Conservation (phyloP, 2,888 invertebrate species). For the Cheilosia vernalis region DNA sequence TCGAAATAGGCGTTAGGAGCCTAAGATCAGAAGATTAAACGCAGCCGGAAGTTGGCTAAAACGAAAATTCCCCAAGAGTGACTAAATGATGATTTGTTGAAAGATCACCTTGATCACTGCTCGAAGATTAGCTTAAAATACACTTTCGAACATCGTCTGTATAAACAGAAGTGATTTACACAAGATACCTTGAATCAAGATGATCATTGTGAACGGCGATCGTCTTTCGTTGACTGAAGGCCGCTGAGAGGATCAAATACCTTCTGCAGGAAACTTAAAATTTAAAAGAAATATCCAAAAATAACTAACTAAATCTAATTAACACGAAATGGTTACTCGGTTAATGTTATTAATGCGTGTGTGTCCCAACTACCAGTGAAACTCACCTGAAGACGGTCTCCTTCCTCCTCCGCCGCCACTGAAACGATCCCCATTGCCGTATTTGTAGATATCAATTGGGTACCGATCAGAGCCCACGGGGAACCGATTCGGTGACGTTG, state of each 20-base stretch:
- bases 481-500: slow-evolving; percentile 84
- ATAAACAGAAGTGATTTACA: too few species aligned
- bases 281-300: neutral
- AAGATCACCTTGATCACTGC: too few species aligned
- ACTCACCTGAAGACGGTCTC: slow-evolving; percentile 76
- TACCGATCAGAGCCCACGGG: slow-evolving; percentile 84
- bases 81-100: too few species aligned
- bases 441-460: slow-evolving; percentile 83
- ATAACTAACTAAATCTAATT: neutral
- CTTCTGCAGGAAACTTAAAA: neutral
- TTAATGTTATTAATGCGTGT: slow-evolving; percentile 53
- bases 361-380: slow-evolving; percentile 38
- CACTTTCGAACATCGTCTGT: too few species aligned
- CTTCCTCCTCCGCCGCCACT: slow-evolving; percentile 82
- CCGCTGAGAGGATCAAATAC: neutral
- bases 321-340: slow-evolving; percentile 36
- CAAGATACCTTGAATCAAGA: too few species aligned
- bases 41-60: neutral
- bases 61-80: neutral
- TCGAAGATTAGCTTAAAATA: too few species aligned
- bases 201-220: too few species aligned
- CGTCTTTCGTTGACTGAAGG: too few species aligned
- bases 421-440: slow-evolving; percentile 85
- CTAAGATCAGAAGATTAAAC: neutral
- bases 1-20: neutral